A percentile compares a stretch with the other conserved stretches of the same genome.
phyloP scores from a whole-genome alignment of 2,797 vertebrate species.

The Natrix natrix region DNA sequence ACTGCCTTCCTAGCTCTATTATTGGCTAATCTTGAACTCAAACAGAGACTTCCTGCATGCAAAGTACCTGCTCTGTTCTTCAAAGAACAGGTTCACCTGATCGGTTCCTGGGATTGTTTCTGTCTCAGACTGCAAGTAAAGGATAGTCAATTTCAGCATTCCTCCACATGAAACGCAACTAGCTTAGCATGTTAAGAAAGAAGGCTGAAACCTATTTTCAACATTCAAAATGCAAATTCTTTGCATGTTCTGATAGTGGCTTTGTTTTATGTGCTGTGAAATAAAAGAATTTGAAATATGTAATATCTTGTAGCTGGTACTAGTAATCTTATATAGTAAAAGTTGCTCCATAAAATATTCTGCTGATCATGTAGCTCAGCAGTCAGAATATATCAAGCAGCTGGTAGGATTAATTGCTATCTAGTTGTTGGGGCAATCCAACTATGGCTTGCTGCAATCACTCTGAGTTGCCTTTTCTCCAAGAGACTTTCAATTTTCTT shows the following conservation, averaged over 20 bases:
- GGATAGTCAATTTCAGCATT: not conserved
- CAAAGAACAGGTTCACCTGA: not conserved
- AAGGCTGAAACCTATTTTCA: not conserved
- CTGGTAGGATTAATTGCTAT: not conserved
- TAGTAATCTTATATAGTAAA: not conserved
- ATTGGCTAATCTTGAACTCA: not conserved
- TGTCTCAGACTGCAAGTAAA: not conserved
- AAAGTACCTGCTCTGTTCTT: not conserved
- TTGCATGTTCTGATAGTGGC: not conserved
- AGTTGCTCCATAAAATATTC: not conserved
- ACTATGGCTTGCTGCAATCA: not conserved
- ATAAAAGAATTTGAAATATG: not conserved
- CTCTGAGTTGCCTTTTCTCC: not conserved
- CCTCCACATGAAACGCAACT: not conserved
- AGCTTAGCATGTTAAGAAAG: not conserved
- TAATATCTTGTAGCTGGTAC: not conserved
- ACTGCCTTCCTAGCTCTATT: not conserved
- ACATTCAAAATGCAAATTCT: not conserved
- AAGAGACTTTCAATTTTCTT: accelerated
- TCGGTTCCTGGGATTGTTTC: not conserved
- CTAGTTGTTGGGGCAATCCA: not conserved
- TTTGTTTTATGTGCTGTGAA: not conserved
- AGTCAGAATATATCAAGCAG: constrained; percentile 19
- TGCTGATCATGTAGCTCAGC: not conserved
- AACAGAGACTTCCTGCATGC: not conserved